A percentile compares a stretch with the other conserved stretches of the same genome.
Evolutionary conservation across 2,113 vertebrate species (phyloP).

Genomic region (Daboia siamensis): DNA sequence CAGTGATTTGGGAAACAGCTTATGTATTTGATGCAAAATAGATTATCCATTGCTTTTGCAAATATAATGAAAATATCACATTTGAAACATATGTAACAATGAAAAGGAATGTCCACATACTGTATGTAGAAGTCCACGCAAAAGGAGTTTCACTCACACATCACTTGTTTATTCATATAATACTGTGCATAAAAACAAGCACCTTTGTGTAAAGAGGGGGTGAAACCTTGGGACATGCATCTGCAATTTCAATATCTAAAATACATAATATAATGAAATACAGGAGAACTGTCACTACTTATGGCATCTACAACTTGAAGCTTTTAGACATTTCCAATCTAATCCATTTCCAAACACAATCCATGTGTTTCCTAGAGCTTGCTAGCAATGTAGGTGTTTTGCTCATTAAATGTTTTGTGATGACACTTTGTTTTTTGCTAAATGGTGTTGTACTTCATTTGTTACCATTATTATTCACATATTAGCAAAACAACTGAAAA

Average conservation of each 20-base stretch:
- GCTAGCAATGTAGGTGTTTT: not conserved
- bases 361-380: not conserved
- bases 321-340: not conserved
- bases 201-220: not conserved
- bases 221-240: not conserved
- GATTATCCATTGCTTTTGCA: not conserved
- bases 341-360: not conserved
- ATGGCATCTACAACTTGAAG: not conserved
- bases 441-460: not conserved
- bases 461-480: not conserved
- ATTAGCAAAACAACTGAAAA: not conserved
- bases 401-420: not conserved
- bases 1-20: not conserved
- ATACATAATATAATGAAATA: not conserved
- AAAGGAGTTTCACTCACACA: not conserved
- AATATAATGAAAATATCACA: not conserved
- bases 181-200: not conserved
- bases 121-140: not conserved
- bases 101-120: not conserved
- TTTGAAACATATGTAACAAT: not conserved
- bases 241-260: not conserved
- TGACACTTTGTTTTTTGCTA: not conserved
- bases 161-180: not conserved
- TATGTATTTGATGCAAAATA: not conserved
- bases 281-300: not conserved